phyloP scores from a whole-genome alignment of 2,797 vertebrate genomes.

The Masticophis lateralis region DNA sequence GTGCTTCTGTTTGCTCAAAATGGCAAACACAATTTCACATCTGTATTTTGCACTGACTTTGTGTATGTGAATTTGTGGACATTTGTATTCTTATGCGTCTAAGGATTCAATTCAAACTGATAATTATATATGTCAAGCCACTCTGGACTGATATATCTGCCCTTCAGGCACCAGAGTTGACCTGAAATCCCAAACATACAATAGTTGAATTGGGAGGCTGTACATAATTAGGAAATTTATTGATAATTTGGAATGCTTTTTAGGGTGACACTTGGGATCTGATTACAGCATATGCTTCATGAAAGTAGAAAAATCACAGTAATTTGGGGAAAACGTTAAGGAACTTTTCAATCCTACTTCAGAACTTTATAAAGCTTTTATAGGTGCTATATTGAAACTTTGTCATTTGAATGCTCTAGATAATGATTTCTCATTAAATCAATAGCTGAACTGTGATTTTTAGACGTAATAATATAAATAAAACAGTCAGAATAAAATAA shows the following conservation, averaged over 20 bases:
- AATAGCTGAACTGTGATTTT: background rate
- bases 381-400: background rate
- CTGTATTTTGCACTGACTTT: background rate
- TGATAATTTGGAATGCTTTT: background rate
- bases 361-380: background rate
- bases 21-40: background rate
- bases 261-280: background rate
- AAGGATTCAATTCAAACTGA: background rate
- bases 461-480: background rate
- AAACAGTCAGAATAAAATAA: too few relatives aligned
- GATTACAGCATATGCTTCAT: background rate
- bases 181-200: background rate
- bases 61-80: background rate
- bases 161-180: background rate
- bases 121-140: background rate
- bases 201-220: background rate
- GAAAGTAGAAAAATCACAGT: background rate
- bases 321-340: background rate
- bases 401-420: background rate
- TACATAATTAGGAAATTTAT: background rate
- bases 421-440: background rate
- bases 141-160: background rate
- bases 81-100: background rate
- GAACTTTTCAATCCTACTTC: background rate
- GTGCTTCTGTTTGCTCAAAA: background rate